Conservation (phyloP, 2,888 invertebrate genomes). For the Bursaphelenchus okinawaensis region DNA sequence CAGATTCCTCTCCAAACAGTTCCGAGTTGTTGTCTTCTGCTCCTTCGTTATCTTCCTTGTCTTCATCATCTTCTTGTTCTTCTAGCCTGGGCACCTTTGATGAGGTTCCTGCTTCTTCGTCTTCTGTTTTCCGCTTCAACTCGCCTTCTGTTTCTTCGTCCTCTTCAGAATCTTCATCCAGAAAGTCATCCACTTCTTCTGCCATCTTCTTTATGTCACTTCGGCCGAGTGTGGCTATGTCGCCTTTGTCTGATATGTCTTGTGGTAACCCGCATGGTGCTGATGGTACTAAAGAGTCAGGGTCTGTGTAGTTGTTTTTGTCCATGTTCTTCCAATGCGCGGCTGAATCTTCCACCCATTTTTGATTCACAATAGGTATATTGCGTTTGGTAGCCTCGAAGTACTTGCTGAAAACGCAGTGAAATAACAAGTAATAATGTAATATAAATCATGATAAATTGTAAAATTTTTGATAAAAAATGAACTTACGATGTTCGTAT, state of each 20-base stretch:
- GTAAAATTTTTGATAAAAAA: background rate
- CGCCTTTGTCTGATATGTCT: background rate
- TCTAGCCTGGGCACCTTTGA: background rate
- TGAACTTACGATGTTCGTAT: slow-evolving; percentile 44
- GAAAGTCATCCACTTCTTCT: slow-evolving; percentile 30
- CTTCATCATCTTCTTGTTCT: background rate
- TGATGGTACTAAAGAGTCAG: background rate
- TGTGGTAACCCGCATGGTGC: background rate
- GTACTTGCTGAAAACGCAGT: slow-evolving; percentile 40
- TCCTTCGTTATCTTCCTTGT: background rate
- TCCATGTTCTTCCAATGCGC: slow-evolving; percentile 45
- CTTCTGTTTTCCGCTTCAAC: background rate
- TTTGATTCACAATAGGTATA: slow-evolving; percentile 42
- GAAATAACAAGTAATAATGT: slow-evolving; percentile 12
- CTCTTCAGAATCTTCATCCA: slow-evolving; percentile 26
- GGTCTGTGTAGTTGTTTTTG: slow-evolving; percentile 1
- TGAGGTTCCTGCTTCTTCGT: background rate
- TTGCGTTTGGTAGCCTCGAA: slow-evolving; percentile 33
- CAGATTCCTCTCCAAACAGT: background rate
- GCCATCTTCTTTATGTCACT: slow-evolving; percentile 33
- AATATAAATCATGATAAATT: too few relatives aligned
- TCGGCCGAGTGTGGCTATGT: slow-evolving; percentile 15
- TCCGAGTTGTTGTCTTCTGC: too few relatives aligned
- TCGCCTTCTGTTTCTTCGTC: background rate
- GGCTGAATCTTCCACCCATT: slow-evolving; percentile 46